Conservation (phyloP, 2,113 vertebrate species). For the Benitochromis conjunctus region DNA sequence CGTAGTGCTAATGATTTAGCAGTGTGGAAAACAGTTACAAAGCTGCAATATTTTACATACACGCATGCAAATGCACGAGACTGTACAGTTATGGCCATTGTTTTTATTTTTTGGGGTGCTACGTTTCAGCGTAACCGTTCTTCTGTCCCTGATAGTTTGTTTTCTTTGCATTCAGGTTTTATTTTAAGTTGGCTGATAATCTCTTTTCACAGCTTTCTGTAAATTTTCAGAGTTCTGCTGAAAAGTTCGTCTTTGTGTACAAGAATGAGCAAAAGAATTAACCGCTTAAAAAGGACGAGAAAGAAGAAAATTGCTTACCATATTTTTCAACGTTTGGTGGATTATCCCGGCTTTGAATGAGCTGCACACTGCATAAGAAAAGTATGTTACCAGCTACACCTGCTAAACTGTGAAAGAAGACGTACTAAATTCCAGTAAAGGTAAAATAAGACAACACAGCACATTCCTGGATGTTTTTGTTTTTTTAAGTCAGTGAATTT, state of each 20-base stretch:
- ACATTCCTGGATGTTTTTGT: neutral
- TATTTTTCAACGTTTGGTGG: conserved; percentile 16
- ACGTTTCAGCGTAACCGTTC: neutral
- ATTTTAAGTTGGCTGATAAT: neutral
- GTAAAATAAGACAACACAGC: neutral
- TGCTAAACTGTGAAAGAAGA: conserved; percentile 14
- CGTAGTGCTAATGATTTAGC: conserved; percentile 1
- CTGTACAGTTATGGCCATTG: neutral
- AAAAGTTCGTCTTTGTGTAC: neutral
- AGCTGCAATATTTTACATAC: neutral
- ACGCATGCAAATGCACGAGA: neutral
- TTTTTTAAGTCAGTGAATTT: neutral
- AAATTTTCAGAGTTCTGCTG: neutral
- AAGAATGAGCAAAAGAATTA: neutral
- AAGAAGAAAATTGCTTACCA: conserved; percentile 13
- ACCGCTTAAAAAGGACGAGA: neutral
- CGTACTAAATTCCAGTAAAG: neutral
- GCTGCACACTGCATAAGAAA: neutral
- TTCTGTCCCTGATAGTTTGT: neutral
- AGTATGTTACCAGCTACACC: neutral
- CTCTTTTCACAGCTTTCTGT: neutral
- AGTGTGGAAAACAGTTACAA: neutral
- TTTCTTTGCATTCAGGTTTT: neutral
- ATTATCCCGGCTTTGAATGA: conserved; percentile 20
- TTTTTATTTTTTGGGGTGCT: neutral